Evolutionary conservation across 2,888 invertebrate species (phyloP).

Genomic region (Lasioglossum oenotherae): DNA sequence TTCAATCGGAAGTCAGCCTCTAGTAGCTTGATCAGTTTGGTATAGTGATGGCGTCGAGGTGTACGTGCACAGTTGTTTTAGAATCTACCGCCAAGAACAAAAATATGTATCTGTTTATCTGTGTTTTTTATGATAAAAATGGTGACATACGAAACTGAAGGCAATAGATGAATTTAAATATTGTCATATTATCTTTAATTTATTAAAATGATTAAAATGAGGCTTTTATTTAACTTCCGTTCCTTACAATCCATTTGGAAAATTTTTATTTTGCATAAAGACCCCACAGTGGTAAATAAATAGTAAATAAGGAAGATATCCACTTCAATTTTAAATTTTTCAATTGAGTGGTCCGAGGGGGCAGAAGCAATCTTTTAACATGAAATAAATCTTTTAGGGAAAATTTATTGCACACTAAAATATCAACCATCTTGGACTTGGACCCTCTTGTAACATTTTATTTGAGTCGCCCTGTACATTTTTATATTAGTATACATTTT

Average conservation of each 20-base stretch:
- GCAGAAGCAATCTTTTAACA: neutral
- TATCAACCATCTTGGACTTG: too few relatives aligned
- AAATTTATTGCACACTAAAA: too few relatives aligned
- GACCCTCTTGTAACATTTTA: too few relatives aligned
- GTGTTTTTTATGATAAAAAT: neutral
- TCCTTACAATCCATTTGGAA: too few relatives aligned
- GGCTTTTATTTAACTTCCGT: too few relatives aligned
- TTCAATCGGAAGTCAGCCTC: neutral
- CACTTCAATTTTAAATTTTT: too few relatives aligned
- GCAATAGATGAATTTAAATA: too few relatives aligned
- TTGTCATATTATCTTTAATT: neutral
- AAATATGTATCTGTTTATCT: neutral
- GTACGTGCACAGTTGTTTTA: neutral
- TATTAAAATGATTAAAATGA: neutral
- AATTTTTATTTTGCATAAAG: too few relatives aligned
- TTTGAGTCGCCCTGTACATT: neutral
- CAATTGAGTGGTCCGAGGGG: too few relatives aligned
- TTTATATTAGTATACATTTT: neutral
- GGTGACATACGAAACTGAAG: too few relatives aligned
- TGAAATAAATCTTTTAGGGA: neutral
- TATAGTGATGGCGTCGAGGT: neutral
- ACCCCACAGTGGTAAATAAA: too few relatives aligned
- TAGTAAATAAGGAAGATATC: too few relatives aligned
- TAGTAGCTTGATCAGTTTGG: neutral
- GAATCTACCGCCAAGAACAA: neutral